These are phyloP conservation scores for Xyrauchen texanus DNA, from an alignment of 2,113 vertebrate genomes.

Conservation along the genomic window DNA sequence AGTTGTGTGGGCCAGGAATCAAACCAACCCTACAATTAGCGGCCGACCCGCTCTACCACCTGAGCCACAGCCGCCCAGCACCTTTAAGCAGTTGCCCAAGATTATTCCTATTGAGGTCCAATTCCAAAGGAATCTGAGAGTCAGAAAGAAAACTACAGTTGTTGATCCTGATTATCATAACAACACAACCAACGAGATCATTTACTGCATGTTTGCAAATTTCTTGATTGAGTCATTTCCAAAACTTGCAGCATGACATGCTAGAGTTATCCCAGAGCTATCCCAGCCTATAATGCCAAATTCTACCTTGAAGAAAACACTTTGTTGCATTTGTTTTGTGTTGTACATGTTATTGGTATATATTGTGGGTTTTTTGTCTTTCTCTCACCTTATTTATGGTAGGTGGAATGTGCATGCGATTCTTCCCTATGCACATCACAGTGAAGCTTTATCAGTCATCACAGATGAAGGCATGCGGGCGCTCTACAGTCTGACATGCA, in stretches of 20 bases:
- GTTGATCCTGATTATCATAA: not conserved
- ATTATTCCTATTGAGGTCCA: conserved; percentile 82
- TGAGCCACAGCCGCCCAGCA: too few species aligned
- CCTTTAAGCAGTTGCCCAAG: conserved; percentile 70
- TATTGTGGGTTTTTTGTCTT: too few species aligned
- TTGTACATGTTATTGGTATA: not conserved
- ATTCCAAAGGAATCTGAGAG: conserved; percentile 80
- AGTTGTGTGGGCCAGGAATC: too few species aligned
- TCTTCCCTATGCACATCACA: conserved; percentile 79
- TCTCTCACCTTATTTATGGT: conserved; percentile 79
- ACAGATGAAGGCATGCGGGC: conserved; percentile 80
- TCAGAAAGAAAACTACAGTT: not conserved
- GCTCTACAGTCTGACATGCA: conserved; percentile 60
- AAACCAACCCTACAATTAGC: too few species aligned
- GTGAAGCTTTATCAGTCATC: conserved; percentile 82
- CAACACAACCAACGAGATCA: not conserved
- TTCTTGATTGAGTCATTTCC: too few species aligned
- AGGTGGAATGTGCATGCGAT: conserved; percentile 78
- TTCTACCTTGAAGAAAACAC: too few species aligned
- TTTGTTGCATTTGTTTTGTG: too few species aligned
- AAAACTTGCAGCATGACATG: not conserved
- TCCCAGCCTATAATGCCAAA: too few species aligned
- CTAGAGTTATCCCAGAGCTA: too few species aligned
- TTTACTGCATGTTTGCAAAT: too few species aligned
- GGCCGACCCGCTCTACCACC: too few species aligned